Evolutionary conservation across 2,113 vertebrate species (phyloP), one percentile per base, ranked within the genome.

Genomic region (Halcyon malimbica): DNA sequence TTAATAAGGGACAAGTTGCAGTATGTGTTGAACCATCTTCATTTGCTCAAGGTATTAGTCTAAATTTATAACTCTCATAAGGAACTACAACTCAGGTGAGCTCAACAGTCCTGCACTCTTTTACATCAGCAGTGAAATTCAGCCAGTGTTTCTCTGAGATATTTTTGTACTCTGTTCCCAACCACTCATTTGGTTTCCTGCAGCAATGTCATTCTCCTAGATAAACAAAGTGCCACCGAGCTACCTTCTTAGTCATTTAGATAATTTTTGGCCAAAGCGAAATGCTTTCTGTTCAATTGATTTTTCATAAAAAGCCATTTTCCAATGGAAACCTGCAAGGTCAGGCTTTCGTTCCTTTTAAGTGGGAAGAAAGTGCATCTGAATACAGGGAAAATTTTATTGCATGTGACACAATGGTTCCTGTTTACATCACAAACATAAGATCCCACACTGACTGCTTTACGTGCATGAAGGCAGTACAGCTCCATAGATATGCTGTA

Each of bases 331-430:
- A 33, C 74, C 20, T 69, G 23, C 33, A 81, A 71, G 18, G 77
- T 78, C 68, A 83, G 56, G 6, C 13, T 96, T 91, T 96, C 91
- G 21, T 79, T 96, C 82, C 21, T 83, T 78, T 78, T 89, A 63
- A 96, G 46, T 90, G 73, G 78, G 78, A 95, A 91, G 44, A 95
- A 96, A 88, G 8, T 41, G 13, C 77, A 91, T 63, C 41, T 94
- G 60, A 93, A 71, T 91, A 84, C 28, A 39, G 79, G 54, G 57
- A 81, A 97, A 96, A 90, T 68, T 29, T 59, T 71, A 83, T 79
- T 92, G 56, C 78, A 41, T 91, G 16, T 87, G 63, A 86, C 81
- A 84, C 28, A 70, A 88, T 92, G 70, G 42, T 94, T 94, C 64
- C 50, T 80, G 31, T 60, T 68, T 71, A 68, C 54, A 63, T 71